A percentile compares a stretch with the other conserved stretches of the same genome.
These are phyloP conservation scores for Plecotus auritus DNA, from an alignment of 2,113 vertebrate species.

Conservation along the genomic window DNA sequence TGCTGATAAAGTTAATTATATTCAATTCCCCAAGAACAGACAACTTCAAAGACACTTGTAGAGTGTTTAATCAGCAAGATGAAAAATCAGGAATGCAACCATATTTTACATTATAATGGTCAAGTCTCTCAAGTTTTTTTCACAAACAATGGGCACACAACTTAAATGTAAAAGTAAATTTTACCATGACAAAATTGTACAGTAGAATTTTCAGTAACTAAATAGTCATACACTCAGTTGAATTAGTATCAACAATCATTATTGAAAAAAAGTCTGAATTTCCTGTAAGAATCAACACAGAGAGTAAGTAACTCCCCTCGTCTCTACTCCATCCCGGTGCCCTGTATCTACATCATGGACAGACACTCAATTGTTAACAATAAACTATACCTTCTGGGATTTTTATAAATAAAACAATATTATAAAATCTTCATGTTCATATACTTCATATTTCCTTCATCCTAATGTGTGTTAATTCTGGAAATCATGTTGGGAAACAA, in stretches of 20 bases:
- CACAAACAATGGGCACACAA: not conserved
- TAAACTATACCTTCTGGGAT: not conserved
- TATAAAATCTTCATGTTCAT: not conserved
- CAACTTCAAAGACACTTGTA: not conserved
- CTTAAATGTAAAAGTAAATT: not conserved
- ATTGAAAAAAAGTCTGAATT: not conserved
- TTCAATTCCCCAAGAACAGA: not conserved
- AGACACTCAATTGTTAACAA: not conserved
- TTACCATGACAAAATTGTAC: not conserved
- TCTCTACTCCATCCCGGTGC: not conserved
- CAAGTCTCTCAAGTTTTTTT: not conserved
- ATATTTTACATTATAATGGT: not conserved
- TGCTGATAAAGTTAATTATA: not conserved
- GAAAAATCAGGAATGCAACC: not conserved
- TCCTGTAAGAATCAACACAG: not conserved
- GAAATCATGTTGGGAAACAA: not conserved
- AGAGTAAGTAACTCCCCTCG: not conserved
- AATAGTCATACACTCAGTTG: not conserved
- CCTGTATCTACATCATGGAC: not conserved
- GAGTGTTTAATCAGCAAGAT: conserved; percentile 32
- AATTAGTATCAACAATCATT: not conserved
- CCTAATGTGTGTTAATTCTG: not conserved
- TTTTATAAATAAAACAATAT: not conserved
- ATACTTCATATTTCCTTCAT: not conserved
- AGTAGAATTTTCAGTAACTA: not conserved